Base-by-base conservation (phyloP, 2,888 invertebrate species). In the Leptura quadrifasciata region DNA sequence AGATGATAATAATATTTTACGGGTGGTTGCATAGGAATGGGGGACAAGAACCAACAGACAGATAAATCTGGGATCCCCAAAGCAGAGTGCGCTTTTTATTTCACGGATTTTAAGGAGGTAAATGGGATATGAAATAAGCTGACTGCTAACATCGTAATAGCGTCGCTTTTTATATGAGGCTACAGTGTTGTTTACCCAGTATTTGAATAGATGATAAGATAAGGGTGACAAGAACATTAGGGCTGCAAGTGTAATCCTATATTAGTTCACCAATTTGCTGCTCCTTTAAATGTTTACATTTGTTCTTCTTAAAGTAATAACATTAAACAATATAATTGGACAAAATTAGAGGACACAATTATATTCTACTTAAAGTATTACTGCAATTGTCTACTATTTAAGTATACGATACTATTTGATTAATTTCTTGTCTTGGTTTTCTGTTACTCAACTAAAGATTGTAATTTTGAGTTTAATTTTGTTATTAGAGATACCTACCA, bases 61-160 rank as follows among this genome's bases (percentile, higher is more conserved):
- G 74, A 80, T 81, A 79, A 80, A 80, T 80, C 79, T 74, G 76
- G 67, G 55, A 64, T 31, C 75, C 75, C 77, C 64, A 70, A 69
- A 47, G 64, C 31, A 73, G 69, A 75, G 72, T 65, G 77, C 81
- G 75, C 78, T 82, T 81, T 84, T 85, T 84, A 85, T 84, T 84
- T 84, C 83, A 83, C 83, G 85, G 82, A 82, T 84, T 84, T 84
- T 83, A 81, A 83, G 80, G 81, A 77, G 79, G 83, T 81, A 85
- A 85, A 85, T 85, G 85, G 84, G 85, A 85, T 85, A 85, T 85
- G 85, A 85, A 85, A 85, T 85, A 83, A 85, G 85, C 82, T 74
- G 75, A 78, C 76, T 76, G 80, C 79, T 74, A 76, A 79, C 77
- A 74, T 76, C 72, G 77, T 79, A 79, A 81, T 80, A 79, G 76